Evolutionary conservation across 2,888 invertebrate genomes (phyloP), one percentile per base, ranked within the genome.

Genomic region (Lumbricus terrestris): DNA sequence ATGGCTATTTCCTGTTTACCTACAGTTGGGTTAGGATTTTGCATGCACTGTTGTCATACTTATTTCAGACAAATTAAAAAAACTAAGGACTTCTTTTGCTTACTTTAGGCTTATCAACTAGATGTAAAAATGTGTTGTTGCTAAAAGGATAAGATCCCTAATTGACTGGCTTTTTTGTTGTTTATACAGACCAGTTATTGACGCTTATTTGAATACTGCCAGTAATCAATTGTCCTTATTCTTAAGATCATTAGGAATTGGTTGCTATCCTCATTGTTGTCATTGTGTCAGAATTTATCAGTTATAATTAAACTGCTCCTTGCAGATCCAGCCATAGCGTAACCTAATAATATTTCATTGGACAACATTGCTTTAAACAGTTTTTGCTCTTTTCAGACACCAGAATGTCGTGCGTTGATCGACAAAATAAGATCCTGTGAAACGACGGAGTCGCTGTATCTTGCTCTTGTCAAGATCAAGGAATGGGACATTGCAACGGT

Each of bases 401-500:
- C 96, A 91, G 97, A 97, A 95, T 97, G 97, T 94, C 96, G 96
- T 94, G 96, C 96, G 92, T 95, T 97, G 90, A 97, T 97, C 93
- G 97, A 97, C 93, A 96, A 96, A 93, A 95, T 97, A 89, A 96
- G 96, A 93, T 96, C 96, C 93, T 96, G 96, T 88, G n/a, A n/a
- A n/a, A 96, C 96, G 88, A 90, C 38, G 34, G 96, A 96, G 93
- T 95, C n/a, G n/a, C n/a, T 97, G 91, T 95, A 97, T 6, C 96
- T 96, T 89, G 97, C 97, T 94, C 95, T 97, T 90, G 96, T 96
- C 91, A 96, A 96, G 92, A 96, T 97, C 92, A 97, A 97, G 93
- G 96, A 97, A 85, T 97, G 97, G 97, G 97, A 97, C 42, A 97
- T 97, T 95, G 97, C 97, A 90, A 97, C 97, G 94, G 95, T 95